Percentiles rank a stretch among this genome's conserved stretches.
These are phyloP conservation scores for Pempheris klunzingeri DNA, from an alignment of 2,797 vertebrate species.

Conservation along the genomic window DNA sequence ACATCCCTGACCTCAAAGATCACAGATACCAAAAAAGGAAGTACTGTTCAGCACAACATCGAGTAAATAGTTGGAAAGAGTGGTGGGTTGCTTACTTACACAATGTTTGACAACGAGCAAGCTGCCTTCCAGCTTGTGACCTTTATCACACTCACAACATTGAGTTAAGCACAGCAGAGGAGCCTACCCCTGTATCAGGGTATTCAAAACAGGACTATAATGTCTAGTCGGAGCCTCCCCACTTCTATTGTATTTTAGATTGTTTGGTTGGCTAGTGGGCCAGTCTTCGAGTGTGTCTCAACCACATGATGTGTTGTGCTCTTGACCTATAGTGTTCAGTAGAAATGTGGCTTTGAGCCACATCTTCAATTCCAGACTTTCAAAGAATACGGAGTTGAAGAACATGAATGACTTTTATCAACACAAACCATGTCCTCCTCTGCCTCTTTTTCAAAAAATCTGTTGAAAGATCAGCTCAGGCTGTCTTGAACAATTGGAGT, in stretches of 20 bases:
- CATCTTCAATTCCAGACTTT: neutral
- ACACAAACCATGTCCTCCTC: neutral
- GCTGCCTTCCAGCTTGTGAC: neutral
- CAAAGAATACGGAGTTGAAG: slow-evolving; percentile 1
- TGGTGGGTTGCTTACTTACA: neutral
- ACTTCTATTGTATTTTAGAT: slow-evolving; percentile 25
- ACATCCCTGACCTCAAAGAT: neutral
- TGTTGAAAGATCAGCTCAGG: neutral
- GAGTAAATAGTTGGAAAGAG: neutral
- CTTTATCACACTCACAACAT: neutral
- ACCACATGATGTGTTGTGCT: neutral
- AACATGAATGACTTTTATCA: slow-evolving; percentile 18
- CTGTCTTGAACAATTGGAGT: neutral
- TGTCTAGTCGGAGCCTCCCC: slow-evolving; percentile 1
- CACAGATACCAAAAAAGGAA: slow-evolving; percentile 7
- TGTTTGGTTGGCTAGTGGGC: neutral
- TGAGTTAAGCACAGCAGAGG: neutral
- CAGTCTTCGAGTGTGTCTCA: neutral
- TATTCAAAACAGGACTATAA: neutral
- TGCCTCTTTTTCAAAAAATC: too few species aligned
- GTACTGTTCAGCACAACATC: neutral
- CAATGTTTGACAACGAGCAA: neutral
- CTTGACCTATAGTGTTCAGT: slow-evolving; percentile 38
- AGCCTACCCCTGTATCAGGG: too few species aligned
- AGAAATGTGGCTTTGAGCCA: slow-evolving; percentile 13